Evolutionary conservation across 2,888 invertebrate species (phyloP).

Genomic region (Poecilus cupreus): DNA sequence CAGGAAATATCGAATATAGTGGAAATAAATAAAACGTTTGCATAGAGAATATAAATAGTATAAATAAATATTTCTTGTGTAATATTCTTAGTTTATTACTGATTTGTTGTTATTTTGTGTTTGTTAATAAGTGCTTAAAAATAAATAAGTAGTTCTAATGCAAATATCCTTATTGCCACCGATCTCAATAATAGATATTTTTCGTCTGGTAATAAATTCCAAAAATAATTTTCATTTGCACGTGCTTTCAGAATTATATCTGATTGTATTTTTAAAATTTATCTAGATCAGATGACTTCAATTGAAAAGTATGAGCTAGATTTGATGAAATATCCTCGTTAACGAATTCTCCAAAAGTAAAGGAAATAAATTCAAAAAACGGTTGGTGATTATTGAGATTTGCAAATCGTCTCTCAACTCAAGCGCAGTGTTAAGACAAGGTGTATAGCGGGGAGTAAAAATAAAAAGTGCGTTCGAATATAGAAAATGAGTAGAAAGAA

Average conservation of each 20-base stretch:
- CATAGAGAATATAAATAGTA: too few relatives aligned
- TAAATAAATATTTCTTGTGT: too few relatives aligned
- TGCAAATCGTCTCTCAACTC: conserved; percentile 54
- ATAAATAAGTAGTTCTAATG: conserved; percentile 14
- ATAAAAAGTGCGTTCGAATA: conserved; percentile 1
- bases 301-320: conserved; percentile 60
- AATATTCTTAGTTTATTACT: too few relatives aligned
- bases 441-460: conserved; percentile 7
- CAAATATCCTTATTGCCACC: conserved; percentile 60
- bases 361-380: conserved; percentile 57
- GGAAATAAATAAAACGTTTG: too few relatives aligned
- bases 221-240: conserved; percentile 61
- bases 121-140: too few relatives aligned
- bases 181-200: conserved; percentile 61
- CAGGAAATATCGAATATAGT: too few relatives aligned
- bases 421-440: background rate
- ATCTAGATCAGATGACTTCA: conserved; percentile 60
- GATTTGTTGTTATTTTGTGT: too few relatives aligned
- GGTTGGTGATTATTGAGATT: conserved; percentile 46
- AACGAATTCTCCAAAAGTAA: conserved; percentile 58
- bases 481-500: background rate
- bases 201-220: conserved; percentile 60
- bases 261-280: conserved; percentile 60
- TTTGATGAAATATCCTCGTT: conserved; percentile 59
- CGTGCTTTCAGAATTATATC: conserved; percentile 60